Base-by-base conservation (phyloP, 2,797 vertebrate species). In the Semotilus atromaculatus region DNA sequence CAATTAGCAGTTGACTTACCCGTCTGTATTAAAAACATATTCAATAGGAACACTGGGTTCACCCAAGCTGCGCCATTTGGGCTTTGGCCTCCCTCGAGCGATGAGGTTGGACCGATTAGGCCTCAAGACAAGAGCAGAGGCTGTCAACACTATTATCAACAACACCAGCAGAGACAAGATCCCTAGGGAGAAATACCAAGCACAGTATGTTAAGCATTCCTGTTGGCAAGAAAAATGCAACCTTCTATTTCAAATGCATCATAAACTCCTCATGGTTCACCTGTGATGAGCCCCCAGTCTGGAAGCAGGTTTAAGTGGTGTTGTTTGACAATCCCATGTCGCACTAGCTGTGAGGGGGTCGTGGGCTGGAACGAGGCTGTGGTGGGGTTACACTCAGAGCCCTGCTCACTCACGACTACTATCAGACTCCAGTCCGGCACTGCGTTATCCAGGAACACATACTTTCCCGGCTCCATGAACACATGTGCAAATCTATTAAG, bases 11-110 rank as follows among this genome's bases (percentile, higher is more conserved):
- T 19, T 67, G 67, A 88, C 87, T 81, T 38, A 98, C 97, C 95
- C 94, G 86, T 97, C 95, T 88, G 88, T 92, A 7, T 92, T 92
- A 79, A 94, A 92, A 45, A 92, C 29, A 81, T 93, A 96, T 53
- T 95, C 94, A 0, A 92, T 76, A 0, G 94, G 95, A 89, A 95
- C 31, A 38, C 92, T 90, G 1, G 96, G 95, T 85, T 96, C 95
- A 0, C 96, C 95, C 31, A 98, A 91, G 78, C 96, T 97, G 85
- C 97, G 96, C 98, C 98, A 98, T 29, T 88, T 95, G 67, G 97
- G 96, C 83, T 94, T 96, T 86, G 91, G 94, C 86, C 86, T 92
- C 90, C 92, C 94, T 85, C 95, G 88, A 6, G 95, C 95, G 73
- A 92, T 92, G 0, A 93, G 73, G 18, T 84, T 88, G 23, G 93